These are phyloP conservation scores for Glareola pratincola DNA, from an alignment of 2,113 vertebrate species.

Conservation along the genomic window DNA sequence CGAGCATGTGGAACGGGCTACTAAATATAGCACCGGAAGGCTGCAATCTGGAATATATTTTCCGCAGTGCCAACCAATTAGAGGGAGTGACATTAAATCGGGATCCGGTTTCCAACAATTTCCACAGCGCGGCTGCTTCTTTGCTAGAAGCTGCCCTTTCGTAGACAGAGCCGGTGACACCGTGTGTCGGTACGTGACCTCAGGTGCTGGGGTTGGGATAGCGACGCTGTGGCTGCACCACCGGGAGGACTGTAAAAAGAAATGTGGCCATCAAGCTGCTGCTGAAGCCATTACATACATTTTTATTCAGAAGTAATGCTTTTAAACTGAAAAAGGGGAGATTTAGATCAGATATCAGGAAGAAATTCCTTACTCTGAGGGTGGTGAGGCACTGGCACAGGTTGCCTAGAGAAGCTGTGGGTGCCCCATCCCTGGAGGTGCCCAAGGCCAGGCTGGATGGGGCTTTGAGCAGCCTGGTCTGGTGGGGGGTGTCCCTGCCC, in stretches of 20 bases:
- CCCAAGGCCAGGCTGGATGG: too few species aligned
- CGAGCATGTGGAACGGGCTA: fast-evolving
- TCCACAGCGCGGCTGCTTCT: not conserved
- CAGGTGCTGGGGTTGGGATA: not conserved
- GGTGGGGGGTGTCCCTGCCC: too few species aligned
- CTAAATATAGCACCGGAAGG: not conserved
- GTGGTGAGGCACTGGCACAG: too few species aligned
- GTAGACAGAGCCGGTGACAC: not conserved
- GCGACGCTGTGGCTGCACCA: fast-evolving
- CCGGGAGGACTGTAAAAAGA: not conserved
- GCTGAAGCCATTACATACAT: not conserved
- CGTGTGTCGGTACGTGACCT: fast-evolving
- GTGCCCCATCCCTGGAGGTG: too few species aligned
- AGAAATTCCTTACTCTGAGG: too few species aligned
- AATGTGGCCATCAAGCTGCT: not conserved
- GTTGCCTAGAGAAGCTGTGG: too few species aligned
- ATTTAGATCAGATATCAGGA: too few species aligned
- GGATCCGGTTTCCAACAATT: not conserved
- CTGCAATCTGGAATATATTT: not conserved
- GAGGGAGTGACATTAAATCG: not conserved
- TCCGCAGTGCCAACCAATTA: not conserved
- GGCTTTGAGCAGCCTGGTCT: too few species aligned
- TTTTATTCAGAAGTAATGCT: not conserved
- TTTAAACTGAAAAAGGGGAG: too few species aligned
- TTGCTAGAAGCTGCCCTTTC: not conserved